These are phyloP conservation scores for Metellina segmentata DNA, from an alignment of 2,888 invertebrate species.

Conservation along the genomic window DNA sequence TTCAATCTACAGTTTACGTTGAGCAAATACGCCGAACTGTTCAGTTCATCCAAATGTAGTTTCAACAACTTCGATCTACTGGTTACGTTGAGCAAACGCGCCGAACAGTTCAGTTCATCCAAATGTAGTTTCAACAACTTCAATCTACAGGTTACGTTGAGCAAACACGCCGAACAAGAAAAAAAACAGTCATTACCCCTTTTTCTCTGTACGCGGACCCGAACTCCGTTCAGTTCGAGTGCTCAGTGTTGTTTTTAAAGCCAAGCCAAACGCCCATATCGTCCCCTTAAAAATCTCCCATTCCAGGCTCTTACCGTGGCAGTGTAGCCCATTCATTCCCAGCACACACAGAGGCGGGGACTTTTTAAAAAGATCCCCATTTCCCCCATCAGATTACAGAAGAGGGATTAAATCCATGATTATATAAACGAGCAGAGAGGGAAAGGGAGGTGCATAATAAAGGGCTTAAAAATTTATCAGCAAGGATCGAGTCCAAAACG, in stretches of 20 bases:
- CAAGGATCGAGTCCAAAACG: constrained; percentile 19
- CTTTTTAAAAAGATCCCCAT: constrained; percentile 15
- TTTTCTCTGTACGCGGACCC: neutral
- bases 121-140: too few species aligned
- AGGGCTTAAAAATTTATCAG: constrained; percentile 75
- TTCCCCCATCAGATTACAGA: constrained; percentile 44
- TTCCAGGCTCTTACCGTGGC: neutral
- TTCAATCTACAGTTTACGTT: too few species aligned
- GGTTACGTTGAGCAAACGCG: neutral
- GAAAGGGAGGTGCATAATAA: constrained; percentile 57
- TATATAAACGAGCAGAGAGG: constrained; percentile 69
- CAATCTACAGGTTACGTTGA: neutral
- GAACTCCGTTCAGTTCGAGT: neutral
- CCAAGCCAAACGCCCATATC: neutral
- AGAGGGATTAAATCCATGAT: constrained; percentile 67
- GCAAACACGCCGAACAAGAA: neutral
- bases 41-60: too few species aligned
- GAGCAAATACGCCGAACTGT: too few species aligned
- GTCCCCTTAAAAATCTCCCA: neutral
- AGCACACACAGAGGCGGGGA: neutral
- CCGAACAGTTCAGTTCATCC: neutral
- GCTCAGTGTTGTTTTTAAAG: neutral
- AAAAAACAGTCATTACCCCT: neutral
- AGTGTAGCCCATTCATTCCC: neutral
- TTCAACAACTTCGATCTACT: too few species aligned